These are phyloP conservation scores for Chrysolina oricalcia DNA, from an alignment of 2,888 invertebrate species.

Conservation along the genomic window DNA sequence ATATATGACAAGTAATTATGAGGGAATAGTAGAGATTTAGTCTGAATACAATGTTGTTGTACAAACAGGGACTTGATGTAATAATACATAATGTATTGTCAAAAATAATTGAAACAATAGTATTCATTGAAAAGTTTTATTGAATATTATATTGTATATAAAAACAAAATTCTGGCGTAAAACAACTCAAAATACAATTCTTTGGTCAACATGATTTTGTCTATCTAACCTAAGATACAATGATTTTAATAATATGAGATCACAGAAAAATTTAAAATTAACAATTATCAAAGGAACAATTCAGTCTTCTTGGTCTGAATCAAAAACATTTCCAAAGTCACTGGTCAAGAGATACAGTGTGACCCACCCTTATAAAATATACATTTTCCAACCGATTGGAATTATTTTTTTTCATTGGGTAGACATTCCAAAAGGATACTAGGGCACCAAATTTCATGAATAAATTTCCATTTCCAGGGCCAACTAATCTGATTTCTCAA, in stretches of 20 bases:
- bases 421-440: no score
- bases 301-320: constrained; percentile 11
- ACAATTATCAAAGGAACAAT: not conserved
- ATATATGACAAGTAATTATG: constrained; percentile 10
- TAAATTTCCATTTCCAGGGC: no score
- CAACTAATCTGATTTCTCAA: no score
- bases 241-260: not conserved
- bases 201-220: constrained; percentile 6
- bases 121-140: constrained; percentile 19
- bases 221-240: constrained; percentile 6
- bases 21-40: constrained; percentile 1
- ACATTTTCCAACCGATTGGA: no score
- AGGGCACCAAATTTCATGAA: no score
- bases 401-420: no score
- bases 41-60: constrained; percentile 3
- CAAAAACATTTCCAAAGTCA: constrained; percentile 20
- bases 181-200: constrained; percentile 24
- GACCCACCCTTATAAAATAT: no score
- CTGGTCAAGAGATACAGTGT: constrained; percentile 13
- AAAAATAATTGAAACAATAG: constrained; percentile 24
- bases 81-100: not conserved
- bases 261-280: constrained; percentile 2
- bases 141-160: constrained; percentile 18
- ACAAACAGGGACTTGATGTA: not conserved
- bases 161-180: constrained; percentile 12